phyloP scores from a whole-genome alignment of 2,888 invertebrate genomes.

The Chouioia cunea region DNA sequence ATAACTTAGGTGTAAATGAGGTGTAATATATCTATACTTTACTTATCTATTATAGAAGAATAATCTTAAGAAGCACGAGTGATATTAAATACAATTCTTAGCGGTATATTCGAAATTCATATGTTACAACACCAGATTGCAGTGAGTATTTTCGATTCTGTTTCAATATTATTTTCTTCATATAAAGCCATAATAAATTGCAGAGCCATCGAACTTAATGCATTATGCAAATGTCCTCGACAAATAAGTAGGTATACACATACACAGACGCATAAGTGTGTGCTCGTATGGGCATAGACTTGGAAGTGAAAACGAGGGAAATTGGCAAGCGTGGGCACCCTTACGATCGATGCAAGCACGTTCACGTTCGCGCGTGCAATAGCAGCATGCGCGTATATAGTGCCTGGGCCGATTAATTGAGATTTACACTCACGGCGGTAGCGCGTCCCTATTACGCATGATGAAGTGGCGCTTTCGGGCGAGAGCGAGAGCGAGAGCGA shows the following conservation, averaged over 20 bases:
- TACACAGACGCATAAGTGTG: neutral
- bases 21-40: too few species aligned
- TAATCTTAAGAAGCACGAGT: too few species aligned
- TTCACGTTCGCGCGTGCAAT: neutral
- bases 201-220: slow-evolving; percentile 38
- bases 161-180: too few species aligned
- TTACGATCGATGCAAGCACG: slow-evolving; percentile 30
- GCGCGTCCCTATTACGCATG: slow-evolving; percentile 52
- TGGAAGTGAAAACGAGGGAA: slow-evolving; percentile 38
- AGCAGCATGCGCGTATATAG: neutral
- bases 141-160: too few species aligned
- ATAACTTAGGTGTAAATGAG: too few species aligned
- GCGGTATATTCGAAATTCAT: too few species aligned
- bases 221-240: slow-evolving; percentile 41
- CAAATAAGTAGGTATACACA: slow-evolving; percentile 12
- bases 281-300: neutral
- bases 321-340: slow-evolving; percentile 18
- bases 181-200: slow-evolving; percentile 29
- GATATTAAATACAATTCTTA: too few species aligned
- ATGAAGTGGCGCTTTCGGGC: slow-evolving; percentile 49
- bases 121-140: too few species aligned
- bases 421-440: slow-evolving; percentile 39
- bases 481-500: slow-evolving; percentile 1
- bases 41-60: too few species aligned
- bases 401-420: slow-evolving; percentile 43